A percentile compares a stretch with the other conserved stretches of the same genome.
Conservation (phyloP, 2,888 invertebrate species). For the Aphrophora alni region DNA sequence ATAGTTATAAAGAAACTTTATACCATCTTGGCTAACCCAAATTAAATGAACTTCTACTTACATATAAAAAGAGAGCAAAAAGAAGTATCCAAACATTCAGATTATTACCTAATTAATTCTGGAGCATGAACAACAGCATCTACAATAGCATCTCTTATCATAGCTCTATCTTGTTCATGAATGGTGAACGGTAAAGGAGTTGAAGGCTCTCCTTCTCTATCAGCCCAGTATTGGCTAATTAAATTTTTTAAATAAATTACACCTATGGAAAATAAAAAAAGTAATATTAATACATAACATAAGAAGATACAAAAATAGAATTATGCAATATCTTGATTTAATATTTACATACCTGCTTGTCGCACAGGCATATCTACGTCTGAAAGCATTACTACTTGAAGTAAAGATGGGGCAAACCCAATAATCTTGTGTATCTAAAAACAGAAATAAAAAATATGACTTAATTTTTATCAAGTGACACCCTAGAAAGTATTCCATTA, state of each 20-base stretch:
- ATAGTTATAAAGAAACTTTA: too few species aligned
- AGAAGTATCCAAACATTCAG: too few species aligned
- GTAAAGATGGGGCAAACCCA: slow-evolving; percentile 91
- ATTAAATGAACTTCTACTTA: too few species aligned
- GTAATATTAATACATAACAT: slow-evolving; percentile 26
- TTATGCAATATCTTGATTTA: neutral
- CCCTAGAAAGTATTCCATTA: neutral
- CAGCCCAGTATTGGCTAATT: slow-evolving; percentile 87
- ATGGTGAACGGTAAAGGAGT: slow-evolving; percentile 82
- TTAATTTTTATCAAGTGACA: too few species aligned
- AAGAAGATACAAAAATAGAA: neutral
- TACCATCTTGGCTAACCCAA: too few species aligned
- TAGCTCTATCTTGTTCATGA: slow-evolving; percentile 94
- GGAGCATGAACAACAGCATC: slow-evolving; percentile 95
- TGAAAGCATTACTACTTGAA: slow-evolving; percentile 92
- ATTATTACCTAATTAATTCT: slow-evolving; percentile 73
- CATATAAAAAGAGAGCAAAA: too few species aligned
- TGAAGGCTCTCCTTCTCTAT: slow-evolving; percentile 75
- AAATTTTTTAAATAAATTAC: slow-evolving; percentile 97
- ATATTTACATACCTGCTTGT: slow-evolving; percentile 74
- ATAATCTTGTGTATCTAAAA: slow-evolving; percentile 90
- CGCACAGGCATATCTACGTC: slow-evolving; percentile 90
- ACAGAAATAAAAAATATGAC: slow-evolving; percentile 24
- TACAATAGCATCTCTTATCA: slow-evolving; percentile 92
- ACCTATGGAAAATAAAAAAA: slow-evolving; percentile 57